Conservation (phyloP, 2,888 invertebrate genomes). For the Clitarchus hookeri region DNA sequence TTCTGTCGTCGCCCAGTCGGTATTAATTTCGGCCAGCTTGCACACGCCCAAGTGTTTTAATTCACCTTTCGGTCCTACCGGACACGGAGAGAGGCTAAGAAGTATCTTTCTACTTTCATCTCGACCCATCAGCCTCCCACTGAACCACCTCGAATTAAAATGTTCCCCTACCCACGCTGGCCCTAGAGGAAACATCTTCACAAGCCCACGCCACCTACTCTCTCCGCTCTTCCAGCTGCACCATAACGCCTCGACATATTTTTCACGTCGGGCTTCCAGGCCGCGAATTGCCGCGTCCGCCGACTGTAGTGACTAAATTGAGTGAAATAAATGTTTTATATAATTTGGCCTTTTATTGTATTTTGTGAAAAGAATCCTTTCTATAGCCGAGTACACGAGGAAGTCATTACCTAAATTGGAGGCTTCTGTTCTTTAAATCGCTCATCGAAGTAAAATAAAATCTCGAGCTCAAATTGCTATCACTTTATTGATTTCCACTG, state of each 20-base stretch:
- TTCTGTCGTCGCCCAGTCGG: background rate
- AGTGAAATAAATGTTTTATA: background rate
- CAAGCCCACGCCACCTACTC: background rate
- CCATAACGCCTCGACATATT: background rate
- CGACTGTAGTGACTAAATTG: background rate
- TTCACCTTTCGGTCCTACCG: background rate
- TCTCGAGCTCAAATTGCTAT: background rate
- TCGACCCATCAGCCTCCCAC: background rate
- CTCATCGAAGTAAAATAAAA: background rate
- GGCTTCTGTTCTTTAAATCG: background rate
- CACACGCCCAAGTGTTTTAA: background rate
- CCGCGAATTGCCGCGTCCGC: too few species aligned
- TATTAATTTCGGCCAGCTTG: background rate
- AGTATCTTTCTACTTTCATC: background rate
- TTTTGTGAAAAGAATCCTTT: conserved; percentile 7
- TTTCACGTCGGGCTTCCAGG: too few species aligned
- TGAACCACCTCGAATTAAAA: background rate
- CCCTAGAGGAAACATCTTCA: background rate
- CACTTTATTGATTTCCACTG: conserved; percentile 14
- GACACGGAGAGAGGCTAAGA: background rate
- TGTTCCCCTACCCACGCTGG: background rate
- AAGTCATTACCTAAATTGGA: background rate
- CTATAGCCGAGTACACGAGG: background rate
- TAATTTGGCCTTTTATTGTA: background rate
- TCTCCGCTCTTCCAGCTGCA: background rate